Percentiles rank a stretch among this genome's conserved stretches.
These are phyloP conservation scores for Mamestra configurata DNA, from an alignment of 1,140 invertebrate species.

Conservation along the genomic window DNA sequence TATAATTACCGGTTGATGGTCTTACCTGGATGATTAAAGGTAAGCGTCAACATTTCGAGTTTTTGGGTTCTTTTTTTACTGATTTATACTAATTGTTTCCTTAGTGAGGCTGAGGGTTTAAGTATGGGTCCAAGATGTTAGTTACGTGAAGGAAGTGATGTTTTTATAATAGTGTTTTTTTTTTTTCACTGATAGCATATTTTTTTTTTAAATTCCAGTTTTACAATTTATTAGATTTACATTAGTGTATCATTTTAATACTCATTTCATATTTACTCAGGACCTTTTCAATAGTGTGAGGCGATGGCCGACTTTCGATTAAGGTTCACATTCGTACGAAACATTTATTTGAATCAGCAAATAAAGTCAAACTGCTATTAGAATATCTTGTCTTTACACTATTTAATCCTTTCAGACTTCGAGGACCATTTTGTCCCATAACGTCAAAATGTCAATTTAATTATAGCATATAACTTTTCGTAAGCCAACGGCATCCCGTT, in stretches of 20 bases:
- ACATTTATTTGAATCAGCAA: too few relatives aligned
- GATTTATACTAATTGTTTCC: constrained; percentile 43
- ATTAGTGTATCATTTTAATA: too few relatives aligned
- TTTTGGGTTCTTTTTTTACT: constrained; percentile 33
- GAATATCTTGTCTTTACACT: neutral
- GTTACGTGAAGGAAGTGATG: constrained; percentile 15
- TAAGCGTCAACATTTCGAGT: constrained; percentile 34
- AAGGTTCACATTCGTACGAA: too few relatives aligned
- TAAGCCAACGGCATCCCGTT: neutral
- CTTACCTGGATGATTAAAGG: constrained; percentile 45
- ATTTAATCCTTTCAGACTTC: neutral
- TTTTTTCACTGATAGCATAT: too few relatives aligned
- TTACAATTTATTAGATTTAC: too few relatives aligned
- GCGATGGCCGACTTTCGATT: too few relatives aligned
- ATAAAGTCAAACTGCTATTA: too few relatives aligned
- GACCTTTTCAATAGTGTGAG: too few relatives aligned
- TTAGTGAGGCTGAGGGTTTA: constrained; percentile 25
- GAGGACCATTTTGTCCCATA: neutral
- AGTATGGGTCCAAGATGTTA: constrained; percentile 23
- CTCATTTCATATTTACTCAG: too few relatives aligned
- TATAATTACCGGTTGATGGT: constrained; percentile 58
- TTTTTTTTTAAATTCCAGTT: too few relatives aligned
- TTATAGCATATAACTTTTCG: neutral
- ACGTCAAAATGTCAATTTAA: neutral
- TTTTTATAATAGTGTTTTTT: neutral